Conservation (phyloP, 1,140 invertebrate species). For the Zaprionus taronus region DNA sequence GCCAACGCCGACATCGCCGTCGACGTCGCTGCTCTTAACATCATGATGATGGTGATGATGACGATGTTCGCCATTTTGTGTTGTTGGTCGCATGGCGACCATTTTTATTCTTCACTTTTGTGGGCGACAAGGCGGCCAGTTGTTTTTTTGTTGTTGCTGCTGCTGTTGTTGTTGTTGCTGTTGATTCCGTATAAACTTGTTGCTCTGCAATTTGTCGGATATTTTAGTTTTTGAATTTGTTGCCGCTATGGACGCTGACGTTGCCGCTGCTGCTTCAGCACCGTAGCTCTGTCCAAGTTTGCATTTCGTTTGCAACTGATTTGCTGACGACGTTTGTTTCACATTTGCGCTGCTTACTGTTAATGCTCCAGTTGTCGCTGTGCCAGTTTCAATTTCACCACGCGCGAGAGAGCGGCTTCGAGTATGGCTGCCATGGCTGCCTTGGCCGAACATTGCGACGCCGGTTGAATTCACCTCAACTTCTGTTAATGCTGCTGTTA, state of each 20-base stretch:
- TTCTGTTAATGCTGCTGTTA: constrained; percentile 8
- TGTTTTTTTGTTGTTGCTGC: constrained; percentile 35
- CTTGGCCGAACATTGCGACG: background rate
- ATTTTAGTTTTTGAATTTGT: constrained; percentile 70
- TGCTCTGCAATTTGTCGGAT: constrained; percentile 80
- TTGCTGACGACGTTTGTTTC: constrained; percentile 70
- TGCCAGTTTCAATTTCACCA: constrained; percentile 79
- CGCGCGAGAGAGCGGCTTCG: constrained; percentile 36
- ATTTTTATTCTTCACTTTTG: constrained; percentile 83
- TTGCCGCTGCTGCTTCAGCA: constrained; percentile 55
- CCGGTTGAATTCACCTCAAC: constrained; percentile 44
- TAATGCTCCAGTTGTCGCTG: constrained; percentile 75
- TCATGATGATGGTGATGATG: constrained; percentile 53
- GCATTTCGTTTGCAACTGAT: constrained; percentile 79
- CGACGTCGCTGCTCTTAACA: constrained; percentile 23
- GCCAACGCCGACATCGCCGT: constrained; percentile 14
- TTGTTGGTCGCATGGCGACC: constrained; percentile 80
- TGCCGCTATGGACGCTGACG: constrained; percentile 46
- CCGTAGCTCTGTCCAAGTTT: constrained; percentile 71
- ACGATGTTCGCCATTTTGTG: constrained; percentile 79
- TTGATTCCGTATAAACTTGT: constrained; percentile 78
- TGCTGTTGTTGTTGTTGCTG: constrained; percentile 62
- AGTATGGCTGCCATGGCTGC: constrained; percentile 20
- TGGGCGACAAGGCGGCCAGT: constrained; percentile 66
- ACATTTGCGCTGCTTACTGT: constrained; percentile 46